Base-by-base conservation (phyloP, 2,113 vertebrate genomes). In the Malurus cyaneus region DNA sequence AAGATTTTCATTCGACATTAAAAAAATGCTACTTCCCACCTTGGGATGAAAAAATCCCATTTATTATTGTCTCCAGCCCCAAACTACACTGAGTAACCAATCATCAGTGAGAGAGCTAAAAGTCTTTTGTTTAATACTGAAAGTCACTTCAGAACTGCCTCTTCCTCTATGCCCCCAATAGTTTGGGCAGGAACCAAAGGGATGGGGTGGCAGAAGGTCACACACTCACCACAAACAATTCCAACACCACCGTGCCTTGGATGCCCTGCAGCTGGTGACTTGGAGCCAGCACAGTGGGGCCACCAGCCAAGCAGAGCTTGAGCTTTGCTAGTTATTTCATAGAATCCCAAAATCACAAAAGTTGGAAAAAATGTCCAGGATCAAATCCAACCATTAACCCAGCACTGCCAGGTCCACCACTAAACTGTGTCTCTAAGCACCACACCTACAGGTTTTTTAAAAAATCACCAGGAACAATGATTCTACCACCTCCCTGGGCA, bases 211-310 rank as follows among this genome's bases (percentile, higher is more conserved):
- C 57, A 69, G 60, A 84, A 87, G 60, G 74, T 12, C 41, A 32
- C 26, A n/a, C 0, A 0, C 9, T 59, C 14, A 41, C 39, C 47
- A 11, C 31, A 62, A 73, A 73, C 28, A 73, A 5, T 7, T 79
- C 57, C 21, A 60, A 34, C 18, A 47, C 24, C 80, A 49, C 9
- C 0, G 0, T 31, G 46, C 28, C 21, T 73, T 1, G 0, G 29
- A 46, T 3, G 12, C 5, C 14, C 13, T 0, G 0, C 9, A 42
- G 47, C 31, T 69, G 67, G n/a, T 2, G 1, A 36, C 46, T 44
- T 13, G 34, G 7, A 84, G 66, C 16, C 26, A 53, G 18, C 0
- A 0, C 3, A 7, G 57, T 0, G 2, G 5, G 8, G 15, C n/a
- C 76, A 76, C 9, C n/a, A 42, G 80, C 64, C 42, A 69, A 71